Evolutionary conservation across 2,113 vertebrate species (phyloP).

Genomic region (Solenodon paradoxus): DNA sequence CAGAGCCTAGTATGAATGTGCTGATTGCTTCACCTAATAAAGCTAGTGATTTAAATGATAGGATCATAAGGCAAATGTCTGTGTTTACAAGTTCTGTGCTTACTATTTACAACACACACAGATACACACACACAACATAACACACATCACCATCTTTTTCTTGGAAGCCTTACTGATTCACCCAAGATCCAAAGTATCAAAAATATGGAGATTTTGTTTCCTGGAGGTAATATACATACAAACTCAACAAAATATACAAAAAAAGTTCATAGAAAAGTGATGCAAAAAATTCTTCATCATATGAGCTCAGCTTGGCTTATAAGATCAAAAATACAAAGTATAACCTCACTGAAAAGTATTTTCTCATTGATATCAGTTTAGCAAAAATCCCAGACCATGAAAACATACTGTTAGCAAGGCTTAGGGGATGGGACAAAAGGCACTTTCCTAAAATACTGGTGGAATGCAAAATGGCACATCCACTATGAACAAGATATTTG

Average conservation of each 20-base stretch:
- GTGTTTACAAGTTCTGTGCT: background rate
- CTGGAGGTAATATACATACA: background rate
- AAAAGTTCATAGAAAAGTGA: background rate
- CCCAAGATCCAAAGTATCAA: background rate
- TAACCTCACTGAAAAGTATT: background rate
- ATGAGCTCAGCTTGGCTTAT: background rate
- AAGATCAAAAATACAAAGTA: background rate
- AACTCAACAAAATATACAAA: conserved; percentile 26
- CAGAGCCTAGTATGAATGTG: background rate
- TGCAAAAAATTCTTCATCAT: background rate
- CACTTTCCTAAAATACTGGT: background rate
- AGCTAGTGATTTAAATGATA: background rate
- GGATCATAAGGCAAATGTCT: background rate
- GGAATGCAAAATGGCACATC: background rate
- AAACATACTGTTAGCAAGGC: background rate
- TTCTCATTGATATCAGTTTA: background rate
- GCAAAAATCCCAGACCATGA: background rate
- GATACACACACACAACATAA: too few species aligned
- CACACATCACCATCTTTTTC: background rate
- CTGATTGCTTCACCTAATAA: background rate
- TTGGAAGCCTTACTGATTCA: background rate
- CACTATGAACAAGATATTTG: background rate
- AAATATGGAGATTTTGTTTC: background rate
- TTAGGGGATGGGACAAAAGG: background rate
- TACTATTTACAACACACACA: background rate